Evolutionary conservation across 2,113 vertebrate genomes (phyloP), one percentile per base, ranked within the genome.

Genomic region (Cisticola juncidis): DNA sequence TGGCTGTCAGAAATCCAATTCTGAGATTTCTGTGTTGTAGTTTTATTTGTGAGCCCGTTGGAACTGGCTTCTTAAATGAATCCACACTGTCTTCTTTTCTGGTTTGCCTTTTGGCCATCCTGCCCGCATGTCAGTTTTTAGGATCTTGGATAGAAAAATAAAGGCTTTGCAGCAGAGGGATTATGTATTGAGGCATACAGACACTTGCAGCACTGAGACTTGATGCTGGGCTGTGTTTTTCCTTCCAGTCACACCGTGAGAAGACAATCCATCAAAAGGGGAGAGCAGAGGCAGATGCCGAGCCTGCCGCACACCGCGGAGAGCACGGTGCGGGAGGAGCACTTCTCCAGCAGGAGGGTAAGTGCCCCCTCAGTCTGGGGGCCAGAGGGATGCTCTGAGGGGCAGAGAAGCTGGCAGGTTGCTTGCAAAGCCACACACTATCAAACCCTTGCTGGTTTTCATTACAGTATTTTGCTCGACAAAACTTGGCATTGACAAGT

Each of bases 341-440:
- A 99, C 57, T 98, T 99, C 61, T 99, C 98, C n/a, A 99, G 99
- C 58, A 98, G 99, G 72, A 98, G 98, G 98, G 99, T 99, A 60
- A 92, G 98, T 74, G 14, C 61, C 65, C 3, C 16, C 44, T n/a
- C 24, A 1, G 5, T 24, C 9, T 38, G 31, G 38, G 57, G 22
- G 6, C 25, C 2, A 6, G 20, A 60, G 45, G 31, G 23, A 1
- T 71, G 65, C 72, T 42, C 40, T 76, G 81, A 45, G 28, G 8
- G 44, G 51, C 35, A 40, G 50, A 44, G 48, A 4, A 31, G 33
- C 42, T 28, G 38, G 50, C 19, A 88, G 5, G 10, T 58, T 42
- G 47, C 28, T 86, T 71, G 35, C 19, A 54, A 69, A 82, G 45
- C 66, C 66, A 14, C 24, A 4, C 0, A 0, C 57, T 40, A 1